Evolutionary conservation across 2,113 vertebrate genomes (phyloP).

Genomic region (Hippotragus niger): DNA sequence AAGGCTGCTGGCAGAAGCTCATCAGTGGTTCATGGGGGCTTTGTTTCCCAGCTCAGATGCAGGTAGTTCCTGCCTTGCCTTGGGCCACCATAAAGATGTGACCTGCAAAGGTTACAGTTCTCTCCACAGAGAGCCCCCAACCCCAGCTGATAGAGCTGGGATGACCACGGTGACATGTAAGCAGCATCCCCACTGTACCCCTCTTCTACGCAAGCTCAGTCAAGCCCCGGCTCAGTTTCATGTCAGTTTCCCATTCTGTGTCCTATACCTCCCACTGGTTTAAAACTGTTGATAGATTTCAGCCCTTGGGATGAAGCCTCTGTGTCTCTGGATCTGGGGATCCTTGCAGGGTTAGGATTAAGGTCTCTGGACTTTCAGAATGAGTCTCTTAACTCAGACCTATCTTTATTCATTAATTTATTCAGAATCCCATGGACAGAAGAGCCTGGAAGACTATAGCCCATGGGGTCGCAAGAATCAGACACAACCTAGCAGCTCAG

Average conservation of each 20-base stretch:
- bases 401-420: background rate
- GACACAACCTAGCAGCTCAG: fast-evolving
- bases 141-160: background rate
- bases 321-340: background rate
- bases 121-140: background rate
- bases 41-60: background rate
- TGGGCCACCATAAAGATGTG: conserved; percentile 2
- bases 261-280: background rate
- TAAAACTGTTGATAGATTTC: background rate
- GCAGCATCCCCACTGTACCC: background rate
- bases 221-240: background rate
- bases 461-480: fast-evolving
- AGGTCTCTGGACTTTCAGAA: background rate
- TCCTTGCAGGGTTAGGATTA: background rate
- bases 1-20: background rate
- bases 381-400: background rate
- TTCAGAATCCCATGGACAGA: background rate
- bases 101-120: background rate
- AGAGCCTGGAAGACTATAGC: background rate
- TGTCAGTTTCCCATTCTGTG: background rate
- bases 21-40: background rate
- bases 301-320: background rate
- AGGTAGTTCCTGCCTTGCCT: background rate
- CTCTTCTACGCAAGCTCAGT: background rate
- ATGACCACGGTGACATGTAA: background rate